Conservation (phyloP, 2,797 vertebrate genomes). For the Morus bassanus region DNA sequence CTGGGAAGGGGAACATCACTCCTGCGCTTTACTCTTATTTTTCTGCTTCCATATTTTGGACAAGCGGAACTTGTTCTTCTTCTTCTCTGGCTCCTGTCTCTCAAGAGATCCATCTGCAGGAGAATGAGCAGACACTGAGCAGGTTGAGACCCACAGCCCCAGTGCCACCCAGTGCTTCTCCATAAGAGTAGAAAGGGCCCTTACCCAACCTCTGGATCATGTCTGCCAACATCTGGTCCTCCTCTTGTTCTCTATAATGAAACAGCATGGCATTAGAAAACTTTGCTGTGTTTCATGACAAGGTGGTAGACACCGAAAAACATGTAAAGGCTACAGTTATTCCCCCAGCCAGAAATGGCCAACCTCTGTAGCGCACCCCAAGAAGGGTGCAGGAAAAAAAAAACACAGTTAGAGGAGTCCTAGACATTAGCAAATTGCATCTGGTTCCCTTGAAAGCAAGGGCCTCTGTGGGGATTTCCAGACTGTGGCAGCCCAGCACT, state of each 20-base stretch:
- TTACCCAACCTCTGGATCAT: slow-evolving; percentile 91
- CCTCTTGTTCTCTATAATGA: slow-evolving; percentile 86
- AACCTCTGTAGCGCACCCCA: neutral
- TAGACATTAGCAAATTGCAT: neutral
- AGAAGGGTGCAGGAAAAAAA: neutral
- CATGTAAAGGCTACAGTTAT: neutral
- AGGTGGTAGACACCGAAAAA: neutral
- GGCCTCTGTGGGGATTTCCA: neutral
- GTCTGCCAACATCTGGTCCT: slow-evolving; percentile 88
- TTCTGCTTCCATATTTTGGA: slow-evolving; percentile 67
- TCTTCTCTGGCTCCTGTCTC: slow-evolving; percentile 55
- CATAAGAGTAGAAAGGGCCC: neutral
- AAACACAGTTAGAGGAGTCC: neutral
- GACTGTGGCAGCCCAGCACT: neutral
- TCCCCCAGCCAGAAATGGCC: neutral
- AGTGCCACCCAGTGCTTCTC: neutral
- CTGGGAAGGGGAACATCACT: neutral
- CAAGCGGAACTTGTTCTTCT: slow-evolving; percentile 62
- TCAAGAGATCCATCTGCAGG: slow-evolving; percentile 56
- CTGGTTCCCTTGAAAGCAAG: neutral
- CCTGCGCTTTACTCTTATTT: slow-evolving; percentile 38
- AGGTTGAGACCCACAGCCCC: neutral
- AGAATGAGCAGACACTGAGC: neutral
- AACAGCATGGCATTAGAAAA: neutral
- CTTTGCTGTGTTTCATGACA: neutral